Base-by-base conservation (phyloP, 2,888 invertebrate genomes). In the Cactoblastis cactorum region DNA sequence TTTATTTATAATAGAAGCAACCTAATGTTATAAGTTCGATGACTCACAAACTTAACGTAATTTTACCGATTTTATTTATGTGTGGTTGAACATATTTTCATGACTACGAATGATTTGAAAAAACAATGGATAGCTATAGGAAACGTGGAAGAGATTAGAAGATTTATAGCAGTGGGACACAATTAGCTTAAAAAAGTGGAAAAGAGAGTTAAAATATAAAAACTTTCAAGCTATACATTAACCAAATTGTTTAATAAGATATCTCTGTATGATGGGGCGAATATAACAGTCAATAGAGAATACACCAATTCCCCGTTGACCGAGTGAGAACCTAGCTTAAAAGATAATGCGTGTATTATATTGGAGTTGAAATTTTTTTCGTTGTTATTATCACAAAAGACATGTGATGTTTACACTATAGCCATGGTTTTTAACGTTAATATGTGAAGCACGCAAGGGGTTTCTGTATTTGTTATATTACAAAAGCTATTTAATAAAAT, bases 251-350 rank as follows among this genome's bases (percentile, higher is more conserved):
- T n/a, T n/a, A n/a, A n/a, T n/a, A n/a, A n/a, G n/a, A n/a, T n/a
- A n/a, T n/a, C n/a, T n/a, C n/a, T n/a, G n/a, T 22, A 22, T 4
- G 3, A 22, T 22, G 33, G n/a, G n/a, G 15, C 15, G 15, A 35
- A 35, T 15, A 34, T 35, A 35, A 0, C 4, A 19, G 3, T 11
- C 24, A 11, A 43, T 5, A 15, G 15, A 28, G 43, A 43, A 28
- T 8, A 24, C 14, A 43, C 14, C 43, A 14, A 28, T 43, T 43
- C 28, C 43, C 43, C 24, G 43, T 43, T 43, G 43, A 43, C 43
- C 24, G 84, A 83, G 88, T 86, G 88, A 84, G 86, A 86, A 87
- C 83, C 71, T 71, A 74, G 71, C 80, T 80, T 80, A 79, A 83
- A 80, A 83, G 76, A 79, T 83, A 77, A 84, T 77, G 75, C 69